Conservation (phyloP, 2,113 vertebrate species). For the Falco punctatus region DNA sequence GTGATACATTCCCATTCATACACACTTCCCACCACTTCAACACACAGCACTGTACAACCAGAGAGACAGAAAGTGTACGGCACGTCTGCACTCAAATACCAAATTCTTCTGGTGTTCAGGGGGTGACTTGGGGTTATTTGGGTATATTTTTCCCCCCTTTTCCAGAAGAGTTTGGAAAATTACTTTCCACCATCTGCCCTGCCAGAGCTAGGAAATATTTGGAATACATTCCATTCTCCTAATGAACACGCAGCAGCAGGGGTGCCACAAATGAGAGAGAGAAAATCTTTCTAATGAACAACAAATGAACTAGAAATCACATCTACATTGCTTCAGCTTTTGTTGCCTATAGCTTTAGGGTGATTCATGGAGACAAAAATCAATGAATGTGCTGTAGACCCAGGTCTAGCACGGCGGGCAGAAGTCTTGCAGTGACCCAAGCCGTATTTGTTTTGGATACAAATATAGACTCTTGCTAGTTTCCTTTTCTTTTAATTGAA, state of each 20-base stretch:
- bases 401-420: neutral
- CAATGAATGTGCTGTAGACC: constrained; percentile 31
- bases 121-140: constrained; percentile 27
- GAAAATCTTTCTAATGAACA: constrained; percentile 74
- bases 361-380: constrained; percentile 64
- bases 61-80: neutral
- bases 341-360: constrained; percentile 66
- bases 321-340: constrained; percentile 58
- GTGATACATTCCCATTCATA: constrained; percentile 53
- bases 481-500: constrained; percentile 55
- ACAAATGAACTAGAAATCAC: constrained; percentile 69
- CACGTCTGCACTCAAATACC: constrained; percentile 17
- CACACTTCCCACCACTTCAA: constrained; percentile 47
- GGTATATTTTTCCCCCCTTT: neutral
- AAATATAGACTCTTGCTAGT: constrained; percentile 36
- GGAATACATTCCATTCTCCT: constrained; percentile 71
- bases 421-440: constrained; percentile 47
- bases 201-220: constrained; percentile 64
- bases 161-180: constrained; percentile 66
- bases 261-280: constrained; percentile 53
- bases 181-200: constrained; percentile 69
- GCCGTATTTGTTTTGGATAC: constrained; percentile 64
- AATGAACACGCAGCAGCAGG: constrained; percentile 55
- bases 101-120: neutral
- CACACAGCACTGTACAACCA: constrained; percentile 17